These are phyloP conservation scores for Apis laboriosa DNA, from an alignment of 1,140 invertebrate species.

Conservation along the genomic window DNA sequence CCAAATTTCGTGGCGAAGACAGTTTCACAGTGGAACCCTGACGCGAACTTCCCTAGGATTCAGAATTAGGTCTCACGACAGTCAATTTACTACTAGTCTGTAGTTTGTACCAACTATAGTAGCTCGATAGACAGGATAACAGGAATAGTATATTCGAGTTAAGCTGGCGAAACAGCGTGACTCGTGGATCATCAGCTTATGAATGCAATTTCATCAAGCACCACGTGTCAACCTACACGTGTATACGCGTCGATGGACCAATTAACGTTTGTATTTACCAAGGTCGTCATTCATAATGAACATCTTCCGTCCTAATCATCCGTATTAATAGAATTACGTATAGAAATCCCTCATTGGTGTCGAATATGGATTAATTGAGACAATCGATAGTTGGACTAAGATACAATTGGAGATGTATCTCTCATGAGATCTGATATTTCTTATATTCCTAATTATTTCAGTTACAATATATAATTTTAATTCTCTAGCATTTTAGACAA, in stretches of 20 bases:
- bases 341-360: background rate
- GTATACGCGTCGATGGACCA: background rate
- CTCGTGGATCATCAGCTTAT: constrained; percentile 29
- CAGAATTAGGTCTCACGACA: constrained; percentile 3
- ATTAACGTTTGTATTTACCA: constrained; percentile 24
- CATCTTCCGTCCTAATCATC: background rate
- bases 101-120: background rate
- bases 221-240: constrained; percentile 7
- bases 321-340: background rate
- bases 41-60: constrained; percentile 7
- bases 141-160: constrained; percentile 25
- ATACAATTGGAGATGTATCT: background rate
- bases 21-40: background rate
- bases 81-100: constrained; percentile 9
- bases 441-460: too few relatives aligned
- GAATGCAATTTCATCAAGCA: constrained; percentile 13
- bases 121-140: constrained; percentile 25
- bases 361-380: background rate
- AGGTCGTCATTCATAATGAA: constrained; percentile 6
- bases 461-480: too few relatives aligned
- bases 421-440: background rate
- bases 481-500: too few relatives aligned
- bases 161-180: constrained; percentile 29
- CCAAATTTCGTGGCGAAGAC: constrained; percentile 17
- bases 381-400: background rate